Evolutionary conservation across 2,888 invertebrate species (phyloP), one percentile per base, ranked within the genome.

Genomic region (Lasioglossum marginatum): DNA sequence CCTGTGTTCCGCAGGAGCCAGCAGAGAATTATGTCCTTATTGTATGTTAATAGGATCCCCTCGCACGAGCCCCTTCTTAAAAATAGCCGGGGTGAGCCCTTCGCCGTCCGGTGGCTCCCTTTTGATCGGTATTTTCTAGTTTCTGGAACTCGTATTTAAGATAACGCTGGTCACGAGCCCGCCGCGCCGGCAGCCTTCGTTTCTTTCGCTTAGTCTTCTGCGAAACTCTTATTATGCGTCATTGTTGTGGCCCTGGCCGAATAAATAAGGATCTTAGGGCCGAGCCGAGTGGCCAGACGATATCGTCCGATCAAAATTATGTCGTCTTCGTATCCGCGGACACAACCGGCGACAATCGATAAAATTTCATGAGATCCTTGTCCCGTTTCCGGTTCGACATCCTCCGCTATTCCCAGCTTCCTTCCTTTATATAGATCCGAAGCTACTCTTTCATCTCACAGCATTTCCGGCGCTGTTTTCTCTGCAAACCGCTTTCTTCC

Each of bases 21-120:
- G 89, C 91, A 92, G 90, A 94, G 94, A 94, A 93, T 94, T 93
- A 94, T 94, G 93, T 93, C 91, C 94, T 93, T 94, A 94, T 94
- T 94, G 94, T 94, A 94, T 94, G 94, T 93, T 94, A 94, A 94
- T 94, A 92, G 91, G 91, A 91, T 91, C 89, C 88, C 88, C 89
- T 90, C 89, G 91, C 91, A 91, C 89, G 91, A 90, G 90, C 80
- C 89, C 79, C 82, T 83, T 31, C 43, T 92, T 90, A 92, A 93
- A 93, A 93, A 93, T 93, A 92, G 90, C 92, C 92, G 84, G 90
- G 66, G 66, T 90, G 89, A 86, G 81, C 85, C 75, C 81, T 37
- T 73, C 68, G 77, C 23, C 68, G 77, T 60, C 78, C 70, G 68
- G 19, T 66, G 66, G 66, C 23, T 77, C 85, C 79, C 85, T 80